Base-by-base conservation (phyloP, 2,888 invertebrate genomes). In the Metalampra italica region DNA sequence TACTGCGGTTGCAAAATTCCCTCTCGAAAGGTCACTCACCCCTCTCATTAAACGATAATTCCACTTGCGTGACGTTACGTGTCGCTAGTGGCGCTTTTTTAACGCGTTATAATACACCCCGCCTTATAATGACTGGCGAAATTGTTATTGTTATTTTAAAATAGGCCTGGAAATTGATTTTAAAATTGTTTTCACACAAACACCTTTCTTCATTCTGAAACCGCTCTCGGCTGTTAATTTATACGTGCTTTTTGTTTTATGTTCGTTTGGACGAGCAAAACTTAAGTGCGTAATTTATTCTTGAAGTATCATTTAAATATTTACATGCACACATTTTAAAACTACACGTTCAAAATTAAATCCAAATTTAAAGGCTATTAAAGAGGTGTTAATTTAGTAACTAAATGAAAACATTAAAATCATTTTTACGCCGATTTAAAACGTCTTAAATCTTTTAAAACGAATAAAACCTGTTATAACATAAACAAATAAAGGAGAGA, bases 1-100 rank as follows among this genome's bases (percentile, higher is more conserved):
- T 58, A 64, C 69, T 70, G 73, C 68, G 75, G 74, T 75, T 75
- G 78, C 75, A 73, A 74, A 77, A 78, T 77, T 74, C 68, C 60
- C 74, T 68, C 68, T 55, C 56, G 60, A 56, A 55, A 64, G 75
- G 71, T 74, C 75, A 67, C 60, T 71, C 71, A 73, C 71, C 74
- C 69, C 70, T 59, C 71, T 78, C 77, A 77, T 76, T 76, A 78
- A 63, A 65, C 62, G 64, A 69, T 72, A 73, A 74, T 46, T 32
- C 46, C 29, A 9, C n/a, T 49, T 15, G 49, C 45, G 49, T 49
- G 45, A 49, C 49, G 12, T 12, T 4, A 49, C 22, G 45, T 34
- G 49, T n/a, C 45, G 45, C 40, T 45, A 11, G 47, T 29, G 42
- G 32, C 29, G 30, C 15, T 34, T 45, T 29, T 47, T 9, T 41